Percentiles rank a stretch among this genome's conserved stretches.
Evolutionary conservation across 2,888 invertebrate species (phyloP).

Genomic region (Trissonchulus latispiculum): DNA sequence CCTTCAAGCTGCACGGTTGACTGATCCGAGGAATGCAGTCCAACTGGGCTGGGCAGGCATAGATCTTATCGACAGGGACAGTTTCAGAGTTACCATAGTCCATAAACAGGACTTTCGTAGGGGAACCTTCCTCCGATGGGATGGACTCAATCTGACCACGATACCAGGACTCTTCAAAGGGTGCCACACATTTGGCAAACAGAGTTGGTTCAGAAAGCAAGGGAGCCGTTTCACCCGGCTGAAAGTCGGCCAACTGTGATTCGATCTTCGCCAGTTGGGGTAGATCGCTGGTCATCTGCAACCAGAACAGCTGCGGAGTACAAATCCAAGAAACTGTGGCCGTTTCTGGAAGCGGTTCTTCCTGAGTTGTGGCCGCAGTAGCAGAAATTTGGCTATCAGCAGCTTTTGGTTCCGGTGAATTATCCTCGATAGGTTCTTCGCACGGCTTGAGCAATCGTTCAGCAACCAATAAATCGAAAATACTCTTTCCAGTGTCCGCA

Average conservation of each 20-base stretch:
- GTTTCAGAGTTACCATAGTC: conserved; percentile 6
- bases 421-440: too few species aligned
- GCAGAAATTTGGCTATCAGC: too few species aligned
- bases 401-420: too few species aligned
- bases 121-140: not conserved
- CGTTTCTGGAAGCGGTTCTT: not conserved
- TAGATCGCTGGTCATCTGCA: not conserved
- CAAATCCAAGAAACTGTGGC: not conserved
- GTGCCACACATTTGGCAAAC: not conserved
- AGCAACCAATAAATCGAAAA: too few species aligned
- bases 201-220: not conserved
- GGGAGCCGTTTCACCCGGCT: not conserved
- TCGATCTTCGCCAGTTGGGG: not conserved
- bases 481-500: too few species aligned
- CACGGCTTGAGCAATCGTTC: too few species aligned
- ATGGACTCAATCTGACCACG: not conserved
- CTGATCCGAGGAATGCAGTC: not conserved
- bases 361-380: too few species aligned
- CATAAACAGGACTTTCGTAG: not conserved
- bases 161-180: not conserved
- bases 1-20: not conserved
- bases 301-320: conserved; percentile 8
- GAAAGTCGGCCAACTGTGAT: not conserved
- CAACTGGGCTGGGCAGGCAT: not conserved
- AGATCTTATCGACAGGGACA: not conserved